These are phyloP conservation scores for Lacerta viridis DNA, from an alignment of 2,797 vertebrate species.

Conservation along the genomic window DNA sequence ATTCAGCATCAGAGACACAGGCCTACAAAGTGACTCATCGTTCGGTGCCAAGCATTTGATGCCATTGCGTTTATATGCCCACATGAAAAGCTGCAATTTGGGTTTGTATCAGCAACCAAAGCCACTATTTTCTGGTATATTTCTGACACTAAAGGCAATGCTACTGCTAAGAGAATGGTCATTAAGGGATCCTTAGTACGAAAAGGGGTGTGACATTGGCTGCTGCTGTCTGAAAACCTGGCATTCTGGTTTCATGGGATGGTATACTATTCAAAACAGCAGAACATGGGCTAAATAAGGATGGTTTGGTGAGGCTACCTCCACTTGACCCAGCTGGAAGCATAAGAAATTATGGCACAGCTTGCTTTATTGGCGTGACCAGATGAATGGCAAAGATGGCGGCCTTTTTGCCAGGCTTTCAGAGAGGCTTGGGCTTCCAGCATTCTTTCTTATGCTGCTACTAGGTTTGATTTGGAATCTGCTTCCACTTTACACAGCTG, in stretches of 20 bases:
- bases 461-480: neutral
- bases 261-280: neutral
- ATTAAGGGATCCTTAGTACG: constrained; percentile 16
- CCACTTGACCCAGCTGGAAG: neutral
- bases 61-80: neutral
- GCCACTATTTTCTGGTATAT: neutral
- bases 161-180: neutral
- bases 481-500: neutral
- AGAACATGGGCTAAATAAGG: neutral
- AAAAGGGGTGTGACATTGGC: neutral
- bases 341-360: neutral
- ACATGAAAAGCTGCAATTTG: neutral
- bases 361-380: neutral
- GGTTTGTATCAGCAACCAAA: neutral
- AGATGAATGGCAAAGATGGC: neutral
- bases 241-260: neutral
- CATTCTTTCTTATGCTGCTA: neutral
- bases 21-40: neutral
- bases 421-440: neutral
- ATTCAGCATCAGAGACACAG: neutral
- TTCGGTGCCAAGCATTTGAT: neutral
- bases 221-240: constrained; percentile 4
- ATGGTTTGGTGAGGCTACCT: neutral
- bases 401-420: neutral
- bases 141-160: neutral